Conservation (phyloP, 2,797 vertebrate genomes). For the Benthosema pterotum region DNA sequence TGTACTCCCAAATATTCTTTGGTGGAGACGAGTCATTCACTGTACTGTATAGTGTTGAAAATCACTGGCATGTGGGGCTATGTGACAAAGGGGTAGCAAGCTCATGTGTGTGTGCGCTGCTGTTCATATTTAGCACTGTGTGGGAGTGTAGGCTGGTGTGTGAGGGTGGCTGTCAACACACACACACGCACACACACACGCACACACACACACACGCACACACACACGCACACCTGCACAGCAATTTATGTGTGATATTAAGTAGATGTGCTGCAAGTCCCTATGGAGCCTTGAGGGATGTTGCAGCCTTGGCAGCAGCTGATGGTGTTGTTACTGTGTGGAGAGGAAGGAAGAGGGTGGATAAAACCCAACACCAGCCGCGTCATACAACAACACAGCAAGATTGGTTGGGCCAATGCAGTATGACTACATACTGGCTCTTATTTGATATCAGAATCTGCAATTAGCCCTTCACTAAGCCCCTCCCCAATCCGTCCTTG, state of each 20-base stretch:
- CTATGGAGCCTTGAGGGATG: slow-evolving; percentile 9
- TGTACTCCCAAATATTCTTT: slow-evolving; percentile 36
- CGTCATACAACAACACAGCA: too few relatives aligned
- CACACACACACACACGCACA: neutral
- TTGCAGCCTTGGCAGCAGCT: slow-evolving; percentile 1
- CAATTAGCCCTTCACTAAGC: too few relatives aligned
- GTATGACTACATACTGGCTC: too few relatives aligned
- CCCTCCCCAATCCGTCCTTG: too few relatives aligned
- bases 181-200: too few relatives aligned
- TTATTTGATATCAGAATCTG: too few relatives aligned
- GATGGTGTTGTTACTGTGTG: neutral
- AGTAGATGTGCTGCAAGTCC: neutral
- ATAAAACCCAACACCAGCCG: too few relatives aligned
- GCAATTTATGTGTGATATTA: slow-evolving; percentile 6
- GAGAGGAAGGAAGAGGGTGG: too few relatives aligned
- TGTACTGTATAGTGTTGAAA: slow-evolving; percentile 50
- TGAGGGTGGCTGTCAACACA: too few relatives aligned
- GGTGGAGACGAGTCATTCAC: slow-evolving; percentile 12
- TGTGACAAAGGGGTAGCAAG: slow-evolving; percentile 42
- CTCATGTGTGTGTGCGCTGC: neutral
- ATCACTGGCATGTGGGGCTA: slow-evolving; percentile 46
- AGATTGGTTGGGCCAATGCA: too few relatives aligned
- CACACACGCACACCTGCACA: neutral
- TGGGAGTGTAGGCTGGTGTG: slow-evolving; percentile 1
- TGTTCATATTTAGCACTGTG: slow-evolving; percentile 2